Evolutionary conservation across 2,888 invertebrate genomes (phyloP).

Genomic region (Venusia cambrica): DNA sequence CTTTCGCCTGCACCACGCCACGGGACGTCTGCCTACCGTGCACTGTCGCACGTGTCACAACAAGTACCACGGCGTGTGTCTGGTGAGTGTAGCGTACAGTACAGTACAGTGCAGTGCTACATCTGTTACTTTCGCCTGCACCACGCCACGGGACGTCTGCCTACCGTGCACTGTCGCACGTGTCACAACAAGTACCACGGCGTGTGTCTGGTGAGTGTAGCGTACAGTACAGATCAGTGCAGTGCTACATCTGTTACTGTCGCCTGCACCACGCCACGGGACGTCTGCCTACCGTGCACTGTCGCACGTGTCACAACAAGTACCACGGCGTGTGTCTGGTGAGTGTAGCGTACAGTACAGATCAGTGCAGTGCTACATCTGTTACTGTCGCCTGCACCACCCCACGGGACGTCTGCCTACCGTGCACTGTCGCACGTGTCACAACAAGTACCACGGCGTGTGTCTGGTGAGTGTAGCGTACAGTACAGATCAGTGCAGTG

Average conservation of each 20-base stretch:
- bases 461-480: conserved; percentile 93
- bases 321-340: not conserved
- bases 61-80: not conserved
- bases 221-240: no score
- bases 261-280: not conserved
- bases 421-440: conserved; percentile 93
- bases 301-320: not conserved
- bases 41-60: not conserved
- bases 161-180: conserved; percentile 91
- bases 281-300: not conserved
- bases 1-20: not conserved
- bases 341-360: conserved; percentile 71
- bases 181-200: conserved; percentile 98
- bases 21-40: not conserved
- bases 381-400: conserved; percentile 94
- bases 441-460: conserved; percentile 95
- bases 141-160: conserved; percentile 90
- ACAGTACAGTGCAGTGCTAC: conserved; percentile 96
- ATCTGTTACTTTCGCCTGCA: conserved; percentile 97
- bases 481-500: no score
- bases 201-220: conserved; percentile 91
- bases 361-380: conserved; percentile 97
- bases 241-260: no score
- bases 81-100: conserved; percentile 55
- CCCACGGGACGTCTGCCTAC: conserved; percentile 91